Base-by-base conservation (phyloP, 2,888 invertebrate species). In the Polydrusus pterygomalis region DNA sequence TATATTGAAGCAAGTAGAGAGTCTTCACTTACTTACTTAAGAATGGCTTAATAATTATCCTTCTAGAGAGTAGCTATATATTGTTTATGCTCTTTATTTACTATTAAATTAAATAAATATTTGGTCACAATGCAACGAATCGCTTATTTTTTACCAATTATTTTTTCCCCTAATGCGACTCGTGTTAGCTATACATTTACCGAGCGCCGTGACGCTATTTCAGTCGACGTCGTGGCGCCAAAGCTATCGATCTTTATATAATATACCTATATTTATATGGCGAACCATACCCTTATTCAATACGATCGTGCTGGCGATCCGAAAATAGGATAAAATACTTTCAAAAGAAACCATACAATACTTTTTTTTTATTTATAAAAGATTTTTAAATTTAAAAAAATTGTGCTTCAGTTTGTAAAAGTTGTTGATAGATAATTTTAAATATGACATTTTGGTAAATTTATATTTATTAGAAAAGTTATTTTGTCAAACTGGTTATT, bases 241-340 rank as follows among this genome's bases (percentile, higher is more conserved):
- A 49, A 65, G 18, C 30, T 65, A 65, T 65, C 65, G 65, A 65
- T 65, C 65, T 49, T 49, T 49, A 25, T 18, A 65, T 45, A 64
- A 45, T 47, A 49, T 18, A 65, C 65, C 65, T 65, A 65, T 49
- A 65, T 65, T 65, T 65, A 65, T 43, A 65, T 65, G 47, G 65
- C 15, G 49, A 34, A 65, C 65, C 65, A 49, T 64, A 64, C 64
- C 64, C 47, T 18, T 20, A 64, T 47, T 65, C 34, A 49, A 65
- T 34, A 65, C 34, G 47, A 30, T 30, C 65, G 65, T 65, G 65
- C 34, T 65, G 30, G 45, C 65, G 65, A 65, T 65, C 65, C 15
- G 17, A 34, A 49, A 65, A 49, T 45, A 34, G 30, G 65, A 65
- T 65, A 65, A 65, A 30, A 49, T 34, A 40, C 17, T 65, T 65